These are phyloP conservation scores for Metacarcinus magister DNA, from an alignment of 2,888 invertebrate species.

Conservation along the genomic window DNA sequence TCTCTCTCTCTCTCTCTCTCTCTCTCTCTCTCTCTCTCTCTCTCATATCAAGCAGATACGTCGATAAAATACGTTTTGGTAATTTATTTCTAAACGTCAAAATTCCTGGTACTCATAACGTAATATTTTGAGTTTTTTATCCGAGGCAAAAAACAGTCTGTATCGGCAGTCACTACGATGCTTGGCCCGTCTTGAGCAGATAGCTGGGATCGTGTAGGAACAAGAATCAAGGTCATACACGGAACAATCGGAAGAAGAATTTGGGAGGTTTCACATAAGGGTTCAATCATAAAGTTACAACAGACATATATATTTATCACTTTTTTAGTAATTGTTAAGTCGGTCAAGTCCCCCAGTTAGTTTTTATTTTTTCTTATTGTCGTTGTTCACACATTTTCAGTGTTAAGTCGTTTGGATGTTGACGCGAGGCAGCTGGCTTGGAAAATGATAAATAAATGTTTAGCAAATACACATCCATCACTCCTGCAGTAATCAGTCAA, in stretches of 20 bases:
- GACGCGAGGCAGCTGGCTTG: not conserved
- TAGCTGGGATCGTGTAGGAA: not conserved
- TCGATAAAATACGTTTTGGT: too few species aligned
- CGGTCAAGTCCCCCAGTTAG: too few species aligned
- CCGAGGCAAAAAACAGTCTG: too few species aligned
- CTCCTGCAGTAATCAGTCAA: conserved; percentile 15
- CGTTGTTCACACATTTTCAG: not conserved
- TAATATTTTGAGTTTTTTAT: too few species aligned
- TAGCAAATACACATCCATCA: not conserved
- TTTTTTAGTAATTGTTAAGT: too few species aligned
- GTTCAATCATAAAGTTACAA: too few species aligned
- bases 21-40: not conserved
- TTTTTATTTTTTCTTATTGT: not conserved
- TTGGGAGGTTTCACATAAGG: not conserved
- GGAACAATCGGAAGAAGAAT: not conserved
- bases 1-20: not conserved
- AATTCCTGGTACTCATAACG: too few species aligned
- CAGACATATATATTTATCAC: too few species aligned
- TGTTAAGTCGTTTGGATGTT: not conserved
- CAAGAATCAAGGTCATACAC: not conserved
- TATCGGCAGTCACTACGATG: not conserved
- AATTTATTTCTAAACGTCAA: too few species aligned
- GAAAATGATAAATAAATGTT: not conserved
- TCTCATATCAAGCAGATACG: not conserved
- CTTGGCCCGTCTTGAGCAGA: not conserved